Evolutionary conservation across 2,797 vertebrate genomes (phyloP), one percentile per base, ranked within the genome.

Genomic region (Falco berigora): DNA sequence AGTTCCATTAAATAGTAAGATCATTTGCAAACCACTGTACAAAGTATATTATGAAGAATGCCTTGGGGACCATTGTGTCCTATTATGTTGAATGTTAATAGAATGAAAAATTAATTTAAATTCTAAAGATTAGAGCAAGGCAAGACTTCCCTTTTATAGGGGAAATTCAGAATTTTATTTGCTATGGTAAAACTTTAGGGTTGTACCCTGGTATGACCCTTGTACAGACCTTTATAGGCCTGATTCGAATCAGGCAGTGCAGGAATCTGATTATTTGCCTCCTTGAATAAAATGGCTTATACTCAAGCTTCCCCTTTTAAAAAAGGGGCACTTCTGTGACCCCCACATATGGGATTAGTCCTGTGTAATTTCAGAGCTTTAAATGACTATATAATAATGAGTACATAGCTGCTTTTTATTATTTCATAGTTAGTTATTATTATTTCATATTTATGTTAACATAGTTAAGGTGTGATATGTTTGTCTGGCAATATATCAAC

Each of bases 1-100:
- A 90, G 97, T 98, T 98, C 96, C 95, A 97, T 98, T 97, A 98
- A 97, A 94, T 94, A 95, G 96, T 92, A 95, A 97, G 98, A 97
- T 95, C 96, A 95, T 98, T 98, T 98, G 96, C 96, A 98, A 98
- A 95, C 73, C 59, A 12, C 92, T 94, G 87, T 95, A 96, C 94
- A 97, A 97, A 97, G 97, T 96, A 91, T 97, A 97, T 98, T 97
- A 96, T 90, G 92, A 74, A 19, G 76, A 97, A 91, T 86, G 97
- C 97, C 97, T 96, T 84, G 63, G 97, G 96, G 98, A 97, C 93
- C 84, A 79, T 42, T 59, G 90, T 94, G 52, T 97, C 77, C 46
- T 96, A 95, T 98, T 95, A 94, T 88, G 92, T 50, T 90, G 97
- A 97, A 98, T 97, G 96, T 91, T 98, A 98, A 98, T 98, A 96